A percentile compares a stretch with the other conserved stretches of the same genome.
phyloP scores from a whole-genome alignment of 2,113 vertebrate genomes.

The Hemiscyllium ocellatum region DNA sequence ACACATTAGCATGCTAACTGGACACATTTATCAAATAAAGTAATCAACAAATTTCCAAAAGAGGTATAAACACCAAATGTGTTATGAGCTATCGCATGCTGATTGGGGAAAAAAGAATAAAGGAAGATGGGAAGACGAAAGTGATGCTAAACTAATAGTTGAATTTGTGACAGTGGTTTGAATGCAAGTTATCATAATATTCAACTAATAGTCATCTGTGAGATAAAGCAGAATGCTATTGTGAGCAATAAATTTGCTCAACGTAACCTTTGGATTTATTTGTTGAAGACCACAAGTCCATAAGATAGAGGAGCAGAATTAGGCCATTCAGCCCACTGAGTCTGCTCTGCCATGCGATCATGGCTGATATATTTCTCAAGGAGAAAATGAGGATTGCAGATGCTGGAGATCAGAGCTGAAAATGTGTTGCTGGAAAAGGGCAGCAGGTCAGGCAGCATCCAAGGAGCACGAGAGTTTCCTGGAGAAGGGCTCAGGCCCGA shows the following conservation, averaged over 20 bases:
- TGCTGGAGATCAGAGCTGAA: too few relatives aligned
- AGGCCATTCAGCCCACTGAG: too few relatives aligned
- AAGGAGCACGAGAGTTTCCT: too few relatives aligned
- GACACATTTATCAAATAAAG: not conserved
- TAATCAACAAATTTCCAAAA: not conserved
- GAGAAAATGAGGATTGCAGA: too few relatives aligned
- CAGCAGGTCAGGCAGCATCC: too few relatives aligned
- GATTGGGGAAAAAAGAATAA: not conserved
- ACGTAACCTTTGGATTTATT: not conserved
- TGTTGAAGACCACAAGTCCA: not conserved
- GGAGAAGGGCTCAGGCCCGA: too few relatives aligned
- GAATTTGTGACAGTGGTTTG: not conserved
- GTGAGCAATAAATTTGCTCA: not conserved
- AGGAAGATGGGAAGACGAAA: not conserved
- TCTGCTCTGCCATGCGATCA: too few relatives aligned
- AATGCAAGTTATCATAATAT: not conserved
- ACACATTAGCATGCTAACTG: not conserved
- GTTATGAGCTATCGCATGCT: not conserved
- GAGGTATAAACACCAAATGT: not conserved
- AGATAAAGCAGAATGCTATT: not conserved
- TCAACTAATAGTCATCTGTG: not conserved
- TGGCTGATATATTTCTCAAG: too few relatives aligned
- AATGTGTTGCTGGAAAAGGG: too few relatives aligned
- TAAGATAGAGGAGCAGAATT: too few relatives aligned
- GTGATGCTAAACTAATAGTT: not conserved